These are phyloP conservation scores for Vespertilio murinus DNA, from an alignment of 2,797 vertebrate species.

Conservation along the genomic window DNA sequence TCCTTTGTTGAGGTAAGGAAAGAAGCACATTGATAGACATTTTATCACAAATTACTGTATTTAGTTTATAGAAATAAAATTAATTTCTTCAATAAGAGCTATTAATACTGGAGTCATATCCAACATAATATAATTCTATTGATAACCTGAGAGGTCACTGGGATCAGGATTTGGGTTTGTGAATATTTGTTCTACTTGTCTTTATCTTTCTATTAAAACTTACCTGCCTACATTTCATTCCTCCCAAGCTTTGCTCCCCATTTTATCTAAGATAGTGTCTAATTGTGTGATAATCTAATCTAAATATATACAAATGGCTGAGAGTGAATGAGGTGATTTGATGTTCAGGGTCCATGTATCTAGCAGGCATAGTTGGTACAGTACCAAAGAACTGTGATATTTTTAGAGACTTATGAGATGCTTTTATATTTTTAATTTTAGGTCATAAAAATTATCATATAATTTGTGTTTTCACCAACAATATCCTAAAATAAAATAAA, in stretches of 20 bases:
- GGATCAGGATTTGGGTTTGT: neutral
- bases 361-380: neutral
- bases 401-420: neutral
- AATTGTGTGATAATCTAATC: neutral
- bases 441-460: neutral
- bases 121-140: neutral
- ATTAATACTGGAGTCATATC: neutral
- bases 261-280: neutral
- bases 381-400: neutral
- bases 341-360: neutral
- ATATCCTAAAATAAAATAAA: neutral
- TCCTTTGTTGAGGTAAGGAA: neutral
- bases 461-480: neutral
- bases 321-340: neutral
- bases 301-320: neutral
- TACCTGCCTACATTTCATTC: neutral
- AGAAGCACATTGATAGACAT: neutral
- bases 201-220: neutral
- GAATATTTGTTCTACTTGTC: neutral
- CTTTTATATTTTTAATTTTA: neutral
- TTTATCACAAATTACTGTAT: neutral
- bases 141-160: neutral
- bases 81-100: neutral
- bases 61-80: conserved; percentile 42
- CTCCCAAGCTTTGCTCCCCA: neutral